Evolutionary conservation across 2,888 invertebrate species (phyloP), one percentile per base, ranked within the genome.

Genomic region (Drosophila neotestacea): DNA sequence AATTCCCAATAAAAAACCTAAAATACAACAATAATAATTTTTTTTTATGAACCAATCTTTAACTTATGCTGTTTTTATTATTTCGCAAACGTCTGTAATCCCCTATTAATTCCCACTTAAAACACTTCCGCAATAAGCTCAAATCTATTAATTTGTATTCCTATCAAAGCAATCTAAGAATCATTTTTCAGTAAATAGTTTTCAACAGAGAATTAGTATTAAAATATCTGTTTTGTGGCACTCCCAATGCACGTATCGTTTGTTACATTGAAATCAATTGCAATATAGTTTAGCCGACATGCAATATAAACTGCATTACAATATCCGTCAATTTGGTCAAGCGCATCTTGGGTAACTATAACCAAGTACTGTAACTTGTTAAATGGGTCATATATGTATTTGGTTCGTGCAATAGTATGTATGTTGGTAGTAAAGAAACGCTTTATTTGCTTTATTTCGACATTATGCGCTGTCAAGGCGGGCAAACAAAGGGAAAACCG

Each of bases 331-430:
- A 41, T 7, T n/a, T 46, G 27, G 28, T 28, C 30, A 39, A 16
- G 38, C 36, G 13, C 39, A 38, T 10, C 3, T 6, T n/a, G 9
- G 70, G 70, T 71, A 71, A 66, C 54, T 66, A 60, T 47, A 41
- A 16, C 4, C 22, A 13, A 41, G 32, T 41, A 62, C 27, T 36
- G 11, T 7, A 16, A 32, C 11, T 16, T 39, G 22, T 51, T 51
- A 51, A 51, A 51, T 38, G 44, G 55, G 44, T 22, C 41, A 54
- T 32, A 16, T 42, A 16, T 16, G 13, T 32, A 16, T 42, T 16
- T 16, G 13, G 54, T 41, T 30, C 34, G 10, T 34, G 55, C 55
- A 44, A 36, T 36, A n/a, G n/a, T n/a, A 56, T 36, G 44, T 55
- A 56, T 36, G 44, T 55, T 44, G 55, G 34, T 55, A 44, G 42